Percentiles rank a stretch among this genome's conserved stretches.
Conservation (phyloP, 2,888 invertebrate species). For the Sepioteuthis lessoniana region DNA sequence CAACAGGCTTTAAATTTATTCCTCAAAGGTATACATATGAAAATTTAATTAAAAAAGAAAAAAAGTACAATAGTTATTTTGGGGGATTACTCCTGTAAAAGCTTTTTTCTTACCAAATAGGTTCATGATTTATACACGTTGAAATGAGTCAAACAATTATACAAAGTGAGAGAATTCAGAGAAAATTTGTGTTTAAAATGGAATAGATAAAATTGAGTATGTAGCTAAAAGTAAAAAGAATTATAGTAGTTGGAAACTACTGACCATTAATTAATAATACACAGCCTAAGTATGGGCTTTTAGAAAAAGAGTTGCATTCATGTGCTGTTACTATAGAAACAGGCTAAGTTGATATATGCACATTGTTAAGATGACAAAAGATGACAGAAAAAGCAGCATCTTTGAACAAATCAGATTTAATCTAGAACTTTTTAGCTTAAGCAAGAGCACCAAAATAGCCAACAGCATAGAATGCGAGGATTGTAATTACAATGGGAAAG, state of each 20-base stretch:
- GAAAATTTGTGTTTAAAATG: background rate
- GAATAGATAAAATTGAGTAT: background rate
- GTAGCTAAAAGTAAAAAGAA: background rate
- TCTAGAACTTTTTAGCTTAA: background rate
- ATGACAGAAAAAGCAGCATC: background rate
- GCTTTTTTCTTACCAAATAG: background rate
- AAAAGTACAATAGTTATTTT: background rate
- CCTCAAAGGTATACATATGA: background rate
- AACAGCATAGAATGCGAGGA: background rate
- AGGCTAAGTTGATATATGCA: background rate
- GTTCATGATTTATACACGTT: background rate
- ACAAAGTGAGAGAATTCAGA: background rate
- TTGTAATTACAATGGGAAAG: background rate
- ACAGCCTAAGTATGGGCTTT: background rate
- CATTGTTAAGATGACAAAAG: background rate
- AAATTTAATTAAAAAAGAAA: background rate
- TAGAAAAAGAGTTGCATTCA: background rate
- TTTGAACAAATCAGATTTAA: background rate
- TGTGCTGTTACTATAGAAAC: slow-evolving; percentile 15
- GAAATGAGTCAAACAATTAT: background rate
- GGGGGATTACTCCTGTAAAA: background rate
- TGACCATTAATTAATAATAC: background rate
- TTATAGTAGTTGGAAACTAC: background rate
- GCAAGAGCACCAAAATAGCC: slow-evolving; percentile 10
- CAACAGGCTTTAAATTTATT: background rate